A percentile compares a stretch with the other conserved stretches of the same genome.
phyloP scores from a whole-genome alignment of 2,113 vertebrate genomes.

The Capra hircus region DNA sequence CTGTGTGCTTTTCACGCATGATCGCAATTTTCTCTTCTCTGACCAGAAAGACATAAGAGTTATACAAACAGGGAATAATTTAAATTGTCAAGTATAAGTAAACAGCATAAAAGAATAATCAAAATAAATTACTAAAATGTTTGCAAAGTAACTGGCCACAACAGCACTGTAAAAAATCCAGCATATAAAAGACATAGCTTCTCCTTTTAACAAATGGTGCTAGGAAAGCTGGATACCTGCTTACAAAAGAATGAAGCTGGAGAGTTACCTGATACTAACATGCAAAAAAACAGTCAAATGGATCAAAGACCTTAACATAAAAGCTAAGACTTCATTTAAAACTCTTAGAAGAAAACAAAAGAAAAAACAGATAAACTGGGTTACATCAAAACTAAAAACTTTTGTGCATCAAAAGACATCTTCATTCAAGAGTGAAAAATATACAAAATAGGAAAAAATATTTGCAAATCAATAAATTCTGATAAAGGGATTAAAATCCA shows the following conservation, averaged over 20 bases:
- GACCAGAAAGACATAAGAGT: constrained; percentile 21
- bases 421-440: not conserved
- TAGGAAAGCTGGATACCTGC: not conserved
- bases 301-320: not conserved
- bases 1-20: constrained; percentile 98
- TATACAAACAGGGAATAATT: not conserved
- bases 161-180: not conserved
- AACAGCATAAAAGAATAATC: not conserved
- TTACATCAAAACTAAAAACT: not conserved
- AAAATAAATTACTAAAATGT: not conserved
- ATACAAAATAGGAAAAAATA: not conserved
- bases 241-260: not conserved
- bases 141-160: not conserved
- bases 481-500: not conserved
- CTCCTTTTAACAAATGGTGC: not conserved
- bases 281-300: not conserved
- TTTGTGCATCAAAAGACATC: not conserved
- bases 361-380: not conserved
- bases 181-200: not conserved
- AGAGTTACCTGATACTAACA: not conserved
- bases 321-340: not conserved
- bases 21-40: constrained; percentile 98
- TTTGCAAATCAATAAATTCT: not conserved
- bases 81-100: not conserved
- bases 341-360: not conserved